A percentile compares a stretch with the other conserved stretches of the same genome.
These are phyloP conservation scores for Lomographa bimaculata DNA, from an alignment of 2,888 invertebrate species.

Conservation along the genomic window DNA sequence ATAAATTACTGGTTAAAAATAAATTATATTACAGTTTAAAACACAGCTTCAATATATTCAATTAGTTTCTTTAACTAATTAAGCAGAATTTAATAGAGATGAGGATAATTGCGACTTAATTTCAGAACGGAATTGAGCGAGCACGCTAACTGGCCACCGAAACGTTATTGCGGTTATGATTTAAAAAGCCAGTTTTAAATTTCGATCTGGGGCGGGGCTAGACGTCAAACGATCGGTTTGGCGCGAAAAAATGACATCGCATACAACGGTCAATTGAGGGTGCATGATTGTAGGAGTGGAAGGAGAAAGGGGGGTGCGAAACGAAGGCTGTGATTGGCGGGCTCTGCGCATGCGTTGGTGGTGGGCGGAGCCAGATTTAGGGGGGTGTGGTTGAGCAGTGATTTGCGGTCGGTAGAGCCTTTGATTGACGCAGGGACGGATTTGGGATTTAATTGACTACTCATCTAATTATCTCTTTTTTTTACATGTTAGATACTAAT, in stretches of 20 bases:
- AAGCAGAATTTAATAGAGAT: constrained; percentile 16
- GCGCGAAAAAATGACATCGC: constrained; percentile 77
- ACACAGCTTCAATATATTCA: too few relatives aligned
- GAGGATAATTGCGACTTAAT: constrained; percentile 35
- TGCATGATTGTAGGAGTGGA: constrained; percentile 48
- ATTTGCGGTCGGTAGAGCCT: constrained; percentile 78
- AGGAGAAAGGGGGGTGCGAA: constrained; percentile 42
- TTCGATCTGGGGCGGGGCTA: constrained; percentile 64
- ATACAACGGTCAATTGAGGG: constrained; percentile 73
- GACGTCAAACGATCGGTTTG: constrained; percentile 64
- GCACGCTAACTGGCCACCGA: constrained; percentile 48
- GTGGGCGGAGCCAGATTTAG: constrained; percentile 67
- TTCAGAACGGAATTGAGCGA: constrained; percentile 41
- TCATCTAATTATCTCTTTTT: constrained; percentile 5
- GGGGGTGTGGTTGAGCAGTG: constrained; percentile 76
- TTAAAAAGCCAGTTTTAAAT: constrained; percentile 65
- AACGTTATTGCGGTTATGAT: constrained; percentile 67
- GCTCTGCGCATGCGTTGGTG: constrained; percentile 60
- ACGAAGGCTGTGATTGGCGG: constrained; percentile 54
- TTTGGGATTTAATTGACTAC: constrained; percentile 29
- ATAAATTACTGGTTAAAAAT: too few relatives aligned
- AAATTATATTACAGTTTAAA: too few relatives aligned
- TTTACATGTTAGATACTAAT: too few relatives aligned
- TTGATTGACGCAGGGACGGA: constrained; percentile 70
- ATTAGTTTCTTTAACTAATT: too few relatives aligned